Evolutionary conservation across 2,888 invertebrate species (phyloP).

Genomic region (Cyrtodaria siliqua): DNA sequence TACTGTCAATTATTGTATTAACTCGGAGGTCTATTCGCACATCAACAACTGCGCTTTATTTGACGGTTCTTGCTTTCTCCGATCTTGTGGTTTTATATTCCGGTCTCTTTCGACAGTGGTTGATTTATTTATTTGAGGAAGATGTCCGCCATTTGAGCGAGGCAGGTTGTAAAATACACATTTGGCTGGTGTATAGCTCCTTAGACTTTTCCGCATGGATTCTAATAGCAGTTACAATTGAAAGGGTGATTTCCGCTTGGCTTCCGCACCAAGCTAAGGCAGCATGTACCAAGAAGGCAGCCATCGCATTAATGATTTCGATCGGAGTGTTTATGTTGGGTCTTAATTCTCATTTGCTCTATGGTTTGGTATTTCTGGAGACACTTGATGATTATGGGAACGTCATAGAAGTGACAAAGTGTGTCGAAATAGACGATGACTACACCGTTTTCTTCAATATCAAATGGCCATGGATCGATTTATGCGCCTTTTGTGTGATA

Average conservation of each 20-base stretch:
- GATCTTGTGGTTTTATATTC: too few relatives aligned
- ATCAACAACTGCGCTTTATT: constrained; percentile 70
- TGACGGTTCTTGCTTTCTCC: too few relatives aligned
- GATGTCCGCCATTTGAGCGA: constrained; percentile 37
- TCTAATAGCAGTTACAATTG: constrained; percentile 79
- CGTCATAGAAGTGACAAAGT: constrained; percentile 30
- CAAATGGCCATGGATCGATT: constrained; percentile 80
- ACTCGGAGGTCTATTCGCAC: constrained; percentile 66
- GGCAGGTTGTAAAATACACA: constrained; percentile 70
- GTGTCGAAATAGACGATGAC: constrained; percentile 32
- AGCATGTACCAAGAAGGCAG: constrained; percentile 62
- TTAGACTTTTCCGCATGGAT: constrained; percentile 80
- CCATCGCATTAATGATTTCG: constrained; percentile 47
- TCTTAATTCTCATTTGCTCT: constrained; percentile 73
- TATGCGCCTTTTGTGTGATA: too few relatives aligned
- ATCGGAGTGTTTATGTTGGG: constrained; percentile 57
- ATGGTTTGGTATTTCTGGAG: constrained; percentile 57
- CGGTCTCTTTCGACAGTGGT: constrained; percentile 76
- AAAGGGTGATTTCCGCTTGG: constrained; percentile 76
- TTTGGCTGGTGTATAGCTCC: constrained; percentile 74
- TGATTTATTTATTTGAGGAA: constrained; percentile 73
- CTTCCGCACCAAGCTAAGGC: constrained; percentile 71
- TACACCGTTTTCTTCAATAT: constrained; percentile 61
- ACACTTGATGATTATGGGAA: neutral
- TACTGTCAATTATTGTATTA: constrained; percentile 74